Evolutionary conservation across 2,797 vertebrate species (phyloP).

Genomic region (Manis javanica): DNA sequence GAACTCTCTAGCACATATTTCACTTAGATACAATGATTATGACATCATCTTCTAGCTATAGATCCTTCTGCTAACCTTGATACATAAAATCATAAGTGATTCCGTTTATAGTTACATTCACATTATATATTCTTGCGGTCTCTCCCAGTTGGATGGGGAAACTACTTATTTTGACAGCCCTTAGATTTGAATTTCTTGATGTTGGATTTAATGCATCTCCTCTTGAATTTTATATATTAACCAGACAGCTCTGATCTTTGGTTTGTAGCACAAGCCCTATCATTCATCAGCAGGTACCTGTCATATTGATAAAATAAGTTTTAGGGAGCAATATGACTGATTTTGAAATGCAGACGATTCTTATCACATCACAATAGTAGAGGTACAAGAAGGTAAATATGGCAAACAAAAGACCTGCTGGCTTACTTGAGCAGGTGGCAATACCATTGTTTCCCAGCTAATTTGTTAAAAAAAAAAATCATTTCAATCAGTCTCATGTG

Average conservation of each 20-base stretch:
- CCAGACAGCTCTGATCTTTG: constrained; percentile 12
- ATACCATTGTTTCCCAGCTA: neutral
- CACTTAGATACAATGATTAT: constrained; percentile 53
- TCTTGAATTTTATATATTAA: constrained; percentile 61
- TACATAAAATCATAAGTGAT: constrained; percentile 65
- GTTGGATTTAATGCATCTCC: constrained; percentile 35
- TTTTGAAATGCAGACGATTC: constrained; percentile 62
- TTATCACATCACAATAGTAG: neutral
- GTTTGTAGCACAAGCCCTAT: constrained; percentile 23
- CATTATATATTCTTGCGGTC: constrained; percentile 47
- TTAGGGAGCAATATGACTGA: constrained; percentile 44
- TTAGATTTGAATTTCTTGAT: constrained; percentile 40
- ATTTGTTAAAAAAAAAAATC: constrained; percentile 24
- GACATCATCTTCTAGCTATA: constrained; percentile 58
- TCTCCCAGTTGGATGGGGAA: constrained; percentile 10
- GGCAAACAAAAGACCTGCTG: neutral
- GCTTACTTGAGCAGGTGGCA: constrained; percentile 1
- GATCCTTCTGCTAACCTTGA: constrained; percentile 55
- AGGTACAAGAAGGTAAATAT: neutral
- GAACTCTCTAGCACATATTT: constrained; percentile 55
- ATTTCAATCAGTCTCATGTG: constrained; percentile 28
- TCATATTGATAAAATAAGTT: constrained; percentile 51
- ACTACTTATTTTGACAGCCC: constrained; percentile 51
- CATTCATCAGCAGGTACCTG: constrained; percentile 34
- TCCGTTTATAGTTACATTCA: constrained; percentile 54